Evolutionary conservation across 2,888 invertebrate species (phyloP), one percentile per base, ranked within the genome.

Genomic region (Coenonympha glycerion): DNA sequence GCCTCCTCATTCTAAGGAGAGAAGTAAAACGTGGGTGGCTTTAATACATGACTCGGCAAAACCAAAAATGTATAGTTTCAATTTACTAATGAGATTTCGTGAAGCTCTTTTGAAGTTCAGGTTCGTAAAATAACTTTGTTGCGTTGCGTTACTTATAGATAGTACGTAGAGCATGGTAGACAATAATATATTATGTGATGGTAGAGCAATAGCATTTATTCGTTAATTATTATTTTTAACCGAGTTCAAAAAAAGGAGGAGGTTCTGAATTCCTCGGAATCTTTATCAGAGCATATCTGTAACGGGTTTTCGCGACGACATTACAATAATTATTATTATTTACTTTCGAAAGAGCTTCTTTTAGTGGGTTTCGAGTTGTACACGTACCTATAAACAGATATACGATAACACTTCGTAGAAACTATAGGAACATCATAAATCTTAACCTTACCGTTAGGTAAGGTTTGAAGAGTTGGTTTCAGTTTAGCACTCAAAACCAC

Each of bases 1-100:
- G n/a, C n/a, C n/a, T n/a, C n/a, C n/a, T n/a, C n/a, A n/a, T n/a
- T n/a, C n/a, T n/a, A n/a, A n/a, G n/a, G n/a, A n/a, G n/a, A n/a
- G n/a, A n/a, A n/a, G n/a, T n/a, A 3, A 28, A 36, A 11, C 21
- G 19, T 50, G 39, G 50, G 50, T 50, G 50, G 50, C 13, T 21
- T 13, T n/a, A n/a, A 3, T 18, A 6, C 33, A 46, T 50, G 50
- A 54, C 47, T 11, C 19, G 15, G 44, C 53, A 16, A 15, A 50
- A 50, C 39, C 22, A 26, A 40, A 13, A 6, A 41, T 18, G n/a
- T 13, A 34, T 11, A 36, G 36, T 24, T 22, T 54, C 53, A 39
- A 30, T 47, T 54, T 50, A 50, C 50, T 54, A 54, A 54, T 50
- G 47, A 54, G 22, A 24, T 44, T 47, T 28, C 24, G n/a, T 33